Evolutionary conservation across 2,113 vertebrate genomes (phyloP).

Genomic region (Bagarius yarrelli): DNA sequence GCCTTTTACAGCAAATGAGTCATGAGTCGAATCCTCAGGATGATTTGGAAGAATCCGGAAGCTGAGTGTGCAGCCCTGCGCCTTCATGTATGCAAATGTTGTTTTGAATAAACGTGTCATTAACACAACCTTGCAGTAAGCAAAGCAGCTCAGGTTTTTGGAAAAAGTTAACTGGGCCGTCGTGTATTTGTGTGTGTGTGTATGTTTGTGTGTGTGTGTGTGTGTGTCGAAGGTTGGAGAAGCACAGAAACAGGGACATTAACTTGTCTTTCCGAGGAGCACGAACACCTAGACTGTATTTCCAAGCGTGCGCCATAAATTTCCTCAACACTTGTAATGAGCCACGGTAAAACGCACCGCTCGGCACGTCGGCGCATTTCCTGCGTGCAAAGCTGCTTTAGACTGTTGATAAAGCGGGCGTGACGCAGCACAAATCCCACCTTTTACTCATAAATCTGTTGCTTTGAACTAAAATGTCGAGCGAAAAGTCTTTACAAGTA

Average conservation of each 20-base stretch:
- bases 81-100: background rate
- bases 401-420: background rate
- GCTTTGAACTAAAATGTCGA: background rate
- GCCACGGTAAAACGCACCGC: too few species aligned
- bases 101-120: background rate
- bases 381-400: background rate
- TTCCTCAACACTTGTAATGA: background rate
- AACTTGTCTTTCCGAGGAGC: background rate
- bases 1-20: background rate
- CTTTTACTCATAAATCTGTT: background rate
- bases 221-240: background rate
- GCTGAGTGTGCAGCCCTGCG: too few species aligned
- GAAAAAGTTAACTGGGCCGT: background rate
- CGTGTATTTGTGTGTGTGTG: background rate
- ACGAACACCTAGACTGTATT: background rate
- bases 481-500: background rate
- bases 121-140: too few species aligned
- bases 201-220: background rate
- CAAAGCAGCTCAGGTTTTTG: background rate
- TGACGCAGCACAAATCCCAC: background rate
- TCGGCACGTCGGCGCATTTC: background rate
- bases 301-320: conserved; percentile 21
- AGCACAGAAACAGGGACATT: background rate
- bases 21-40: background rate
- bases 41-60: background rate